phyloP scores from a whole-genome alignment of 2,113 vertebrate species.

The Sarotherodon lohbergeri region DNA sequence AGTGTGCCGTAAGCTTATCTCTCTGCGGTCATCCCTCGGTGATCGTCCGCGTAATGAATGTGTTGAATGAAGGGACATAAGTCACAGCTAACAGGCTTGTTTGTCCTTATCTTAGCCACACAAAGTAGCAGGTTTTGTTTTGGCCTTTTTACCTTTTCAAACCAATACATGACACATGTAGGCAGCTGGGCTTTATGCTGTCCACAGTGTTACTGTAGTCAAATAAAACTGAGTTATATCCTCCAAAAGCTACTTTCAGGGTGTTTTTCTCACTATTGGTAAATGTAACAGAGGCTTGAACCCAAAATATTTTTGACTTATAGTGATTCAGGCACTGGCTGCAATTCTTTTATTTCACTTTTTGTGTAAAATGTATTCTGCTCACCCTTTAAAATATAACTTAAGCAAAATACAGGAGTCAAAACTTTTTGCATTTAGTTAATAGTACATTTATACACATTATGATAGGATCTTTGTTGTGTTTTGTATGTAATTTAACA shows the following conservation, averaged over 20 bases:
- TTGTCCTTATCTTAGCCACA: slow-evolving; percentile 61
- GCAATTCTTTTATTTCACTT: neutral
- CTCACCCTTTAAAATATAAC: fast-evolving
- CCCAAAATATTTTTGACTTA: neutral
- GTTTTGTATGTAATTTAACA: neutral
- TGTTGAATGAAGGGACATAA: slow-evolving; percentile 61
- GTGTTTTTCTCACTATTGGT: neutral
- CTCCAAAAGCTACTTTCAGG: neutral
- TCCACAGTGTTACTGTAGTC: slow-evolving; percentile 14
- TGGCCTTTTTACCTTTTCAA: neutral
- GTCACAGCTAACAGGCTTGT: slow-evolving; percentile 51
- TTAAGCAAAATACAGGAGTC: neutral
- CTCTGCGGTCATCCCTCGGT: slow-evolving; percentile 3
- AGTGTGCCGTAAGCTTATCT: slow-evolving; percentile 59
- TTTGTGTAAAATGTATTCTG: neutral
- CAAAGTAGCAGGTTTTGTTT: slow-evolving; percentile 43
- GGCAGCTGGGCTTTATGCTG: neutral
- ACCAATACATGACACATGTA: slow-evolving; percentile 6
- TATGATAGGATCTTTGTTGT: neutral
- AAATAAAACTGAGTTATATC: slow-evolving; percentile 24
- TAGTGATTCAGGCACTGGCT: neutral
- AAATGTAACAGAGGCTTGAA: neutral
- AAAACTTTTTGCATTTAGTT: neutral
- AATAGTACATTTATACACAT: neutral
- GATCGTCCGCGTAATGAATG: slow-evolving; percentile 54